phyloP scores from a whole-genome alignment of 2,113 vertebrate species.

The Rana temporaria region DNA sequence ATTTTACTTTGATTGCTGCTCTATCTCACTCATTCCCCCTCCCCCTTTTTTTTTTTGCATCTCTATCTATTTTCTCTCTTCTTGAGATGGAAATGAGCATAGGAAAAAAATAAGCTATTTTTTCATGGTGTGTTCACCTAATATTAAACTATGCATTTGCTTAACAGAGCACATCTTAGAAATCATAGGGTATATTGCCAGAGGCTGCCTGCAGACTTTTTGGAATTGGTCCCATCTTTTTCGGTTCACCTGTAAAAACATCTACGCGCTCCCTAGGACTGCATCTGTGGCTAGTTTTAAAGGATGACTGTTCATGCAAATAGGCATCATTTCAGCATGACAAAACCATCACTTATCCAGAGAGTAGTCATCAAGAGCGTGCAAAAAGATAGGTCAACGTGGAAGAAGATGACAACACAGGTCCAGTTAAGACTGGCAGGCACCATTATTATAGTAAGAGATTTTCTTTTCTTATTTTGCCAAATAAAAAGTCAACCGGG shows the following conservation, averaged over 20 bases:
- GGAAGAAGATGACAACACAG: not conserved
- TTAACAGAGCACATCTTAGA: constrained; percentile 81
- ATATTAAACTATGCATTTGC: constrained; percentile 81
- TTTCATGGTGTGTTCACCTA: constrained; percentile 74
- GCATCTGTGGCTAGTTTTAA: constrained; percentile 85
- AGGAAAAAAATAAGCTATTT: constrained; percentile 62
- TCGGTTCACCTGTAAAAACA: constrained; percentile 90
- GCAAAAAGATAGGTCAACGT: not conserved
- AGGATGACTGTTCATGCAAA: constrained; percentile 86
- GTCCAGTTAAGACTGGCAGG: too few species aligned
- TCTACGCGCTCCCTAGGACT: constrained; percentile 82
- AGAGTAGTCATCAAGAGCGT: constrained; percentile 64
- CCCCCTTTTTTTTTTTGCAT: not conserved
- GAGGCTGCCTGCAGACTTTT: constrained; percentile 80
- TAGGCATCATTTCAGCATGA: constrained; percentile 81
- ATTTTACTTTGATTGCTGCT: not conserved
- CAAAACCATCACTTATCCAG: constrained; percentile 78
- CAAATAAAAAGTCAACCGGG: too few species aligned
- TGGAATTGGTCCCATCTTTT: constrained; percentile 83
- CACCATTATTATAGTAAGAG: too few species aligned
- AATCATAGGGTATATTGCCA: constrained; percentile 85
- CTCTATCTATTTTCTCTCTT: constrained; percentile 63
- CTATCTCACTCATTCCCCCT: too few species aligned
- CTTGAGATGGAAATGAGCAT: constrained; percentile 68
- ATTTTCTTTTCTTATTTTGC: too few species aligned